These are phyloP conservation scores for Channa striata DNA, from an alignment of 2,797 vertebrate species.

Conservation along the genomic window DNA sequence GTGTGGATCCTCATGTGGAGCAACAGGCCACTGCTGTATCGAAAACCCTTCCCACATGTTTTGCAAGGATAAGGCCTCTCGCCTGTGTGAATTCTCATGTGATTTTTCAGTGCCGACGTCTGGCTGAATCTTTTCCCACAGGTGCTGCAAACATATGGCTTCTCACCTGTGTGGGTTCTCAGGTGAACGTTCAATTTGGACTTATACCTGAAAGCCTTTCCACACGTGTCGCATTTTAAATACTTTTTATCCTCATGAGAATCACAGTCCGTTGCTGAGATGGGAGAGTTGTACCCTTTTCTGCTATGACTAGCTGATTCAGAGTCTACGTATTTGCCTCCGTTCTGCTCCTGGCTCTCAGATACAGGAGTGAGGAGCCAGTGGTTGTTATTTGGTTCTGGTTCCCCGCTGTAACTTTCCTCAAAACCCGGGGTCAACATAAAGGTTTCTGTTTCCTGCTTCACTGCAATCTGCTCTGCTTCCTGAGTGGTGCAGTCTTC, in stretches of 20 bases:
- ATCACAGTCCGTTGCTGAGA: no score
- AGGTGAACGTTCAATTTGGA: no score
- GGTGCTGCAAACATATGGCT: constrained; percentile 1
- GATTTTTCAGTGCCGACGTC: neutral
- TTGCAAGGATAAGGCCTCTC: no score
- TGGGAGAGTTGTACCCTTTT: neutral
- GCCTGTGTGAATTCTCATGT: no score
- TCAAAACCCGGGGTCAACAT: neutral
- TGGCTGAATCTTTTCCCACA: constrained; percentile 5
- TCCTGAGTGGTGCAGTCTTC: constrained; percentile 14
- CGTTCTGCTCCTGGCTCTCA: neutral
- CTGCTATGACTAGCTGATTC: neutral
- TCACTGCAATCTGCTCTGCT: constrained; percentile 2
- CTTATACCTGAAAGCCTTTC: no score
- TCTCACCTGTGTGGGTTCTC: neutral
- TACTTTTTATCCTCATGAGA: no score
- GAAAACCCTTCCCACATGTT: no score
- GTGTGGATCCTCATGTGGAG: no score
- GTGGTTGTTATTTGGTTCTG: neutral
- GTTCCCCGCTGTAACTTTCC: neutral
- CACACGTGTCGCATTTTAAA: no score
- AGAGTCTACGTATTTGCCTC: neutral
- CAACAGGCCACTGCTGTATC: no score
- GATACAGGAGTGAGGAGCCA: neutral
- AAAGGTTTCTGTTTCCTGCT: constrained; percentile 1